phyloP scores from a whole-genome alignment of 2,113 vertebrate genomes.

The Apteryx mantelli region DNA sequence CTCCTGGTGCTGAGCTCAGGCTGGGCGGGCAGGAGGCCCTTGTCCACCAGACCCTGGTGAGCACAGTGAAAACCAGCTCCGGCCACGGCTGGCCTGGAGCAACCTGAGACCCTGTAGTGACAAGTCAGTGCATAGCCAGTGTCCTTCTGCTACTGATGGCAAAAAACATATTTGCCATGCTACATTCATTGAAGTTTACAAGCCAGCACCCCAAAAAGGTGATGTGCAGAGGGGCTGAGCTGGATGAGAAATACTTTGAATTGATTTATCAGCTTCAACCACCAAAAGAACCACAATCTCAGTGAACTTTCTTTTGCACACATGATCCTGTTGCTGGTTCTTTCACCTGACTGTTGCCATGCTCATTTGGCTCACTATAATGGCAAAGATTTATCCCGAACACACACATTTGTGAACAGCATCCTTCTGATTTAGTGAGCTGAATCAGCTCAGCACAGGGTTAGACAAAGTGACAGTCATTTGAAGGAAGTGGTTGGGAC shows the following conservation, averaged over 20 bases:
- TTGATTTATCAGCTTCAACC: too few species aligned
- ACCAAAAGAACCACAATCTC: too few species aligned
- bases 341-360: not conserved
- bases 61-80: not conserved
- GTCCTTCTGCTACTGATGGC: not conserved
- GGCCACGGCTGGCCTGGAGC: accelerated
- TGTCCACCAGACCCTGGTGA: not conserved
- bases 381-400: not conserved
- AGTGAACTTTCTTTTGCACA: too few species aligned
- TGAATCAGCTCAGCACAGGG: not conserved
- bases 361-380: not conserved
- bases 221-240: not conserved
- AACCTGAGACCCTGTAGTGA: accelerated
- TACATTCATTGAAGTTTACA: not conserved
- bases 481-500: not conserved
- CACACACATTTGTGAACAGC: not conserved
- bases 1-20: not conserved
- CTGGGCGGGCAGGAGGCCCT: accelerated
- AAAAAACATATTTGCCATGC: not conserved
- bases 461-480: not conserved
- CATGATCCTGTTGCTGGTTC: not conserved
- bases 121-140: not conserved
- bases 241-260: not conserved
- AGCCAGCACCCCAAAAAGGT: not conserved
- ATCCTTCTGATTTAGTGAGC: not conserved